Evolutionary conservation across 2,797 vertebrate species (phyloP).

Genomic region (Lagodon rhomboides): DNA sequence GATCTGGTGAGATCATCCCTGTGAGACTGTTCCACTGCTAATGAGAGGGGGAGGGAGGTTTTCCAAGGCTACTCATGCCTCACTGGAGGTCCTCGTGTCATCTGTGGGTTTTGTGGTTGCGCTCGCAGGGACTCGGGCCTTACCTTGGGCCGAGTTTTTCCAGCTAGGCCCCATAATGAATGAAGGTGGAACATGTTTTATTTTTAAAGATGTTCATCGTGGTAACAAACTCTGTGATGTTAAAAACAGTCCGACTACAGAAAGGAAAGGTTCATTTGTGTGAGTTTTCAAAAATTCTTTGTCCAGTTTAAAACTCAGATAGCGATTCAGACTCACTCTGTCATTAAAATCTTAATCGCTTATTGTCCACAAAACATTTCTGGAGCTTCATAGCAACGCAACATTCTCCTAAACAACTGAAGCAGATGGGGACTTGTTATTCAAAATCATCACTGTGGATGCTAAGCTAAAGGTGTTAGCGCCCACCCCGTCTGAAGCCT

Average conservation of each 20-base stretch:
- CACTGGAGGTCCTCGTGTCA: conserved; percentile 75
- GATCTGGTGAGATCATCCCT: conserved; percentile 73
- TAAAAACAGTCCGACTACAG: neutral
- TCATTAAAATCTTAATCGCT: no score
- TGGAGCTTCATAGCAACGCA: no score
- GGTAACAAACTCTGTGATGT: conserved; percentile 15
- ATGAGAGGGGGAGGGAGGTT: conserved; percentile 68
- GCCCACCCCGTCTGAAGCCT: no score
- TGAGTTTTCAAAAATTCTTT: neutral
- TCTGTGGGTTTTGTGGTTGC: conserved; percentile 72
- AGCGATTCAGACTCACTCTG: neutral
- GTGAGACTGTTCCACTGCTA: conserved; percentile 69
- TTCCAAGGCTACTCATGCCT: conserved; percentile 74
- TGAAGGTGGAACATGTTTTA: conserved; percentile 23
- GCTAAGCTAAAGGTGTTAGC: no score
- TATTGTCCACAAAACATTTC: no score
- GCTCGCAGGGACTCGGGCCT: conserved; percentile 55
- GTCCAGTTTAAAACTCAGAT: conserved; percentile 8
- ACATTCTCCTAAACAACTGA: no score
- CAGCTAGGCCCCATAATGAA: conserved; percentile 43
- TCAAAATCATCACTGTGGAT: no score
- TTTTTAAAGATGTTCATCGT: conserved; percentile 27
- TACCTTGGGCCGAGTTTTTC: conserved; percentile 65
- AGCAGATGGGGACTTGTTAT: no score
- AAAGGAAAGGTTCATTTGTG: neutral